Conservation (phyloP, 2,888 invertebrate species). For the Leucania comma region DNA sequence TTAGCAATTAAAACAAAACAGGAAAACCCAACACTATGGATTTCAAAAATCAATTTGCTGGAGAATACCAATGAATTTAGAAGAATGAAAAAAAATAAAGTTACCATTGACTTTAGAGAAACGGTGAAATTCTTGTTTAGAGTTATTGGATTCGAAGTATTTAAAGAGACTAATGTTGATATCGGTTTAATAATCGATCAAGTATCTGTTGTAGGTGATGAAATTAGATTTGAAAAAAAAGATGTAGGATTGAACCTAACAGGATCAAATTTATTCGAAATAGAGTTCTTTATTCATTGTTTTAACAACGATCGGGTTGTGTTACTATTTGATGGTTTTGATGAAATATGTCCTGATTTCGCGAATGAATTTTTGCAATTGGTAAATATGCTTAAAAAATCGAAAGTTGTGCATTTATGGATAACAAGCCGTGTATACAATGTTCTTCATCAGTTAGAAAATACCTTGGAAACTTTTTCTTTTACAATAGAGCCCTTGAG, state of each 20-base stretch:
- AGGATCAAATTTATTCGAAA: constrained; percentile 40
- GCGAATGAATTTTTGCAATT: constrained; percentile 45
- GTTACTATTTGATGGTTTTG: constrained; percentile 62
- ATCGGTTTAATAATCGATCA: constrained; percentile 6
- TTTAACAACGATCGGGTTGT: constrained; percentile 48
- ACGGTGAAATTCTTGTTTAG: constrained; percentile 35
- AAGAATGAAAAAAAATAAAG: constrained; percentile 24
- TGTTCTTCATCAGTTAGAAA: constrained; percentile 54
- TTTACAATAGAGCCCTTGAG: constrained; percentile 49
- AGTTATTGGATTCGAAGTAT: constrained; percentile 21
- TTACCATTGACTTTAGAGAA: constrained; percentile 21
- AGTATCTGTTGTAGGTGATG: constrained; percentile 8
- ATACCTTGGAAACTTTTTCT: constrained; percentile 55
- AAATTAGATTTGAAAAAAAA: constrained; percentile 13
- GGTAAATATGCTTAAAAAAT: constrained; percentile 40
- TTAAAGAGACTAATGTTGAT: constrained; percentile 1
- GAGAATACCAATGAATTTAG: constrained; percentile 35
- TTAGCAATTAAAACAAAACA: constrained; percentile 58
- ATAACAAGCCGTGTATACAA: constrained; percentile 59
- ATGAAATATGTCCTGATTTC: constrained; percentile 64
- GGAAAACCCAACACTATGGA: constrained; percentile 45
- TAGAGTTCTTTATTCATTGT: constrained; percentile 50
- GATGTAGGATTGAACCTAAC: constrained; percentile 6
- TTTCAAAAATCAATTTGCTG: constrained; percentile 60
- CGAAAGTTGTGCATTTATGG: constrained; percentile 53